phyloP scores from a whole-genome alignment of 2,888 invertebrate genomes.

The Diogma glabrata region DNA sequence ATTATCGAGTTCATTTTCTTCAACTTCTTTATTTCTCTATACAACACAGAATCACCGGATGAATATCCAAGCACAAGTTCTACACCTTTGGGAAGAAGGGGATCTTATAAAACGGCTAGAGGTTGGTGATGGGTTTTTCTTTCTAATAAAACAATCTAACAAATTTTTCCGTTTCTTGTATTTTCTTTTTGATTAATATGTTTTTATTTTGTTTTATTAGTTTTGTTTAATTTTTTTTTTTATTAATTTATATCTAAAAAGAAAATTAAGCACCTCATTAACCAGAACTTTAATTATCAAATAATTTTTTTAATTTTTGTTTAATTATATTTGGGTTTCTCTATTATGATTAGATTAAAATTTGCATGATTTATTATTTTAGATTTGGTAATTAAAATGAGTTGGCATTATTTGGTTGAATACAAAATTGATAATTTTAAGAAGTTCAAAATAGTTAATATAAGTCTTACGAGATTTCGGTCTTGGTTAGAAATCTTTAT shows the following conservation, averaged over 20 bases:
- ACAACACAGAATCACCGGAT: conserved; percentile 38
- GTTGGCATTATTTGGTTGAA: too few relatives aligned
- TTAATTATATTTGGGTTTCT: not conserved
- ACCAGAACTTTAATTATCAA: too few relatives aligned
- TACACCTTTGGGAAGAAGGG: conserved; percentile 63
- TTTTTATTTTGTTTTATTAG: conserved; percentile 1
- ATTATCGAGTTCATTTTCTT: too few relatives aligned
- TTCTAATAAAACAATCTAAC: too few relatives aligned
- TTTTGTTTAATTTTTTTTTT: conserved; percentile 8
- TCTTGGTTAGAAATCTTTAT: too few relatives aligned
- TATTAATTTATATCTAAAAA: conserved; percentile 7
- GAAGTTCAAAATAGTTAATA: too few relatives aligned
- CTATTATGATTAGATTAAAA: too few relatives aligned
- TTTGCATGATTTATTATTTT: too few relatives aligned
- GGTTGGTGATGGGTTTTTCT: conserved; percentile 46
- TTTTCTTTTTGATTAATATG: conserved; percentile 13
- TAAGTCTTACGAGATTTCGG: too few relatives aligned
- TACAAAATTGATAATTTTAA: too few relatives aligned
- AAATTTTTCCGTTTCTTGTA: conserved; percentile 16
- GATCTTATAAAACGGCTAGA: conserved; percentile 80
- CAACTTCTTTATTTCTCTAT: too few relatives aligned
- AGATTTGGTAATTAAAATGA: too few relatives aligned
- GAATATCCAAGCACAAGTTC: conserved; percentile 43
- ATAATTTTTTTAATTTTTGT: not conserved
- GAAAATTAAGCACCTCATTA: conserved; percentile 9